phyloP scores from a whole-genome alignment of 2,113 vertebrate genomes.

The Misgurnus mizolepis region DNA sequence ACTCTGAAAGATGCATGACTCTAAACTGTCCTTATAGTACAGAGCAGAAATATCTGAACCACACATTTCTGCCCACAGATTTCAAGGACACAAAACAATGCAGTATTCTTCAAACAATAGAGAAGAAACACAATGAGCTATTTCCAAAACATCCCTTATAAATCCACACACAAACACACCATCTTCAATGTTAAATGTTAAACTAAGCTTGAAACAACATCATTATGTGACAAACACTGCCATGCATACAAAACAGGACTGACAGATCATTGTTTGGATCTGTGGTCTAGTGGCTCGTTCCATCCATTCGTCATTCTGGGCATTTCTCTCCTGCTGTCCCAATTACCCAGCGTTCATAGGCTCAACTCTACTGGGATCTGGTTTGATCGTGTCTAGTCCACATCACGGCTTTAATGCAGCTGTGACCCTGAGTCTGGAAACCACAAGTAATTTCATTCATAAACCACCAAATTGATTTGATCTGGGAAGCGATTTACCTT shows the following conservation, averaged over 20 bases:
- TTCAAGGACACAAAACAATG: conserved; percentile 11
- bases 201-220: neutral
- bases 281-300: neutral
- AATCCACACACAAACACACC: neutral
- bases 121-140: conserved; percentile 23
- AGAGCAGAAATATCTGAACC: neutral
- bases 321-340: neutral
- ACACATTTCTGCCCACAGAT: neutral
- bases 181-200: neutral
- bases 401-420: neutral
- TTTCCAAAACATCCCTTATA: conserved; percentile 17
- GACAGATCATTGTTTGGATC: neutral
- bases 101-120: neutral
- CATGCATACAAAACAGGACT: neutral
- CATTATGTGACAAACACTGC: neutral
- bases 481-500: conserved; percentile 19
- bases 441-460: neutral
- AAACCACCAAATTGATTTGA: neutral
- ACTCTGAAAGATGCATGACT: too few species aligned
- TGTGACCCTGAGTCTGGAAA: neutral
- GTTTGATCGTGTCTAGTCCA: neutral
- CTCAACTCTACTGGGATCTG: neutral
- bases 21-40: neutral
- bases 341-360: neutral
- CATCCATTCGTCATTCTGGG: neutral